Percentiles rank a stretch among this genome's conserved stretches.
These are phyloP conservation scores for Cephalopterus ornatus DNA, from an alignment of 2,113 vertebrate genomes.

Conservation along the genomic window DNA sequence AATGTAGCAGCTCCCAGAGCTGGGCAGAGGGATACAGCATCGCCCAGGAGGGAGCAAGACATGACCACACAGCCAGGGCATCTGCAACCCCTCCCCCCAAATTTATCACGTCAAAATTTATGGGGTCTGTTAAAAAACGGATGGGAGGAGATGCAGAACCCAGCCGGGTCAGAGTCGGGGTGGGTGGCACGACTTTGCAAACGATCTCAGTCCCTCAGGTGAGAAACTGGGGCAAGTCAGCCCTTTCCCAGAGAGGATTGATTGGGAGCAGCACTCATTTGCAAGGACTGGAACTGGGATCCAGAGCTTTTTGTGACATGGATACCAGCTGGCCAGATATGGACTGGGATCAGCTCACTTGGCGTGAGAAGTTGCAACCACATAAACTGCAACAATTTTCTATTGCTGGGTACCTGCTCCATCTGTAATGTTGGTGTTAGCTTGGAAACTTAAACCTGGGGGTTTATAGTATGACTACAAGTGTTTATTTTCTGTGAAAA, in stretches of 20 bases:
- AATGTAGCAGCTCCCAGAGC: not conserved
- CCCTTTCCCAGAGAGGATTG: not conserved
- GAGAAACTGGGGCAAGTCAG: not conserved
- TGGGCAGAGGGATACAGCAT: not conserved
- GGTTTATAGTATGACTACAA: not conserved
- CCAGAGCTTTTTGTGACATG: not conserved
- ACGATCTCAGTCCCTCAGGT: not conserved
- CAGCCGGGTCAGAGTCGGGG: not conserved
- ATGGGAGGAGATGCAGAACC: not conserved
- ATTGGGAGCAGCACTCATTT: not conserved
- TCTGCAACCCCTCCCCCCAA: not conserved
- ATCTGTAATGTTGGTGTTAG: not conserved
- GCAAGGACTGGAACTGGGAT: not conserved
- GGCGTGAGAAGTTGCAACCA: rapidly evolving
- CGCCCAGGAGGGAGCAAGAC: not conserved
- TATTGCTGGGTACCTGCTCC: not conserved
- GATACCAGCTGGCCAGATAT: not conserved
- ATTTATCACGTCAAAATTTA: not conserved
- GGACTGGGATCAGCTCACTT: not conserved
- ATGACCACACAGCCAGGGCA: not conserved
- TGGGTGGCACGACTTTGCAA: not conserved
- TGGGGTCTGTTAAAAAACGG: not conserved
- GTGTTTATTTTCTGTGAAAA: slow-evolving; percentile 64
- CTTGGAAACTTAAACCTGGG: not conserved
- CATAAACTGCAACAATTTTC: not conserved